phyloP scores from a whole-genome alignment of 2,797 vertebrate species.

The Rhinoraja longicauda region DNA sequence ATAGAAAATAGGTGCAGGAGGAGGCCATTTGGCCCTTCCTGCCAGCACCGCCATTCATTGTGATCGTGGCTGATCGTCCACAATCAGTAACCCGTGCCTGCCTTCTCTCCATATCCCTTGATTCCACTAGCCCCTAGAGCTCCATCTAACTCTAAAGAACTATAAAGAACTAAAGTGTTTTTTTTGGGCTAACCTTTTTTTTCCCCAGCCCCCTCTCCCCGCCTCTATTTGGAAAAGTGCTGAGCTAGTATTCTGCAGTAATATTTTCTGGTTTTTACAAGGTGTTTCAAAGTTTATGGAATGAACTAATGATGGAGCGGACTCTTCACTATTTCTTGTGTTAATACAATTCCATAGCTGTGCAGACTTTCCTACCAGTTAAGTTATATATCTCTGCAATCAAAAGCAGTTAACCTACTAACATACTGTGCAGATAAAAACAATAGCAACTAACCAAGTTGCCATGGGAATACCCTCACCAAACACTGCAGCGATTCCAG shows the following conservation, averaged over 20 bases:
- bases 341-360: neutral
- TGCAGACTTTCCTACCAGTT: neutral
- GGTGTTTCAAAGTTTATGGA: neutral
- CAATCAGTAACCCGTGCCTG: too few relatives aligned
- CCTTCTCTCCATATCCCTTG: too few relatives aligned
- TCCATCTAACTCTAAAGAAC: too few relatives aligned
- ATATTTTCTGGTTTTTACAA: neutral
- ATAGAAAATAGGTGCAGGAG: too few relatives aligned
- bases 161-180: neutral
- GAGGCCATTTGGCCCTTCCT: too few relatives aligned
- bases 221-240: neutral
- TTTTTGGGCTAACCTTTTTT: neutral
- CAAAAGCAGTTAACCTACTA: neutral
- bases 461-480: too few relatives aligned
- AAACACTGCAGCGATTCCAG: too few relatives aligned
- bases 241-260: neutral
- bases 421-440: neutral
- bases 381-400: neutral
- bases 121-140: too few relatives aligned
- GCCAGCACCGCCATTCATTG: too few relatives aligned
- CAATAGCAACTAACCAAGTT: neutral
- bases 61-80: too few relatives aligned
- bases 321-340: neutral
- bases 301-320: neutral
- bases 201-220: neutral